phyloP scores from a whole-genome alignment of 2,888 invertebrate genomes.

The Melanostoma mellinum region DNA sequence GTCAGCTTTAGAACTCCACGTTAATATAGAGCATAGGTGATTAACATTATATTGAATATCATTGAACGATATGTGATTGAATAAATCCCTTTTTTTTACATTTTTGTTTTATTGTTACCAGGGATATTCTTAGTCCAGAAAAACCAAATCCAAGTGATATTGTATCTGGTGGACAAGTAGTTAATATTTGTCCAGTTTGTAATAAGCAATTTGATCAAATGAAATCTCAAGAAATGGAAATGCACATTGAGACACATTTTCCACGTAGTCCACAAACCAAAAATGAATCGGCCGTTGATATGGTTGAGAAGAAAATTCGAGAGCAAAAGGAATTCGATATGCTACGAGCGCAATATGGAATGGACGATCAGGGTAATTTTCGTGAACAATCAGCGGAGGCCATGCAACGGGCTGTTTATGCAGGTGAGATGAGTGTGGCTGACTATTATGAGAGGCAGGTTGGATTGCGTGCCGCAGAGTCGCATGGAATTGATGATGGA shows the following conservation, averaged over 20 bases:
- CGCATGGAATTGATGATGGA: conserved; percentile 91
- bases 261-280: conserved; percentile 77
- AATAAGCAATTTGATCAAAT: conserved; percentile 81
- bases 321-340: conserved; percentile 92
- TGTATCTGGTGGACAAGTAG: conserved; percentile 75
- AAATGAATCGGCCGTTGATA: conserved; percentile 81
- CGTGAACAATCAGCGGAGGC: conserved; percentile 88
- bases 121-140: conserved; percentile 77
- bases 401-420: conserved; percentile 91
- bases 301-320: conserved; percentile 87
- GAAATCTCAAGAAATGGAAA: conserved; percentile 83
- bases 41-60: conserved; percentile 80
- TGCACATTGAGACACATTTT: conserved; percentile 93
- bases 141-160: conserved; percentile 72
- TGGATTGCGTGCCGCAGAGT: conserved; percentile 89
- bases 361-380: conserved; percentile 93
- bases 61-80: conserved; percentile 83
- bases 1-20: conserved; percentile 92
- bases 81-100: conserved; percentile 76
- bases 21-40: conserved; percentile 92
- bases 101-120: conserved; percentile 33
- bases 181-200: conserved; percentile 83
- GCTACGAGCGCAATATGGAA: conserved; percentile 92
- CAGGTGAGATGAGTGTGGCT: conserved; percentile 92
- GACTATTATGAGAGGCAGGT: conserved; percentile 93